These are phyloP conservation scores for Triops cancriformis DNA, from an alignment of 1,140 invertebrate species.

Conservation along the genomic window DNA sequence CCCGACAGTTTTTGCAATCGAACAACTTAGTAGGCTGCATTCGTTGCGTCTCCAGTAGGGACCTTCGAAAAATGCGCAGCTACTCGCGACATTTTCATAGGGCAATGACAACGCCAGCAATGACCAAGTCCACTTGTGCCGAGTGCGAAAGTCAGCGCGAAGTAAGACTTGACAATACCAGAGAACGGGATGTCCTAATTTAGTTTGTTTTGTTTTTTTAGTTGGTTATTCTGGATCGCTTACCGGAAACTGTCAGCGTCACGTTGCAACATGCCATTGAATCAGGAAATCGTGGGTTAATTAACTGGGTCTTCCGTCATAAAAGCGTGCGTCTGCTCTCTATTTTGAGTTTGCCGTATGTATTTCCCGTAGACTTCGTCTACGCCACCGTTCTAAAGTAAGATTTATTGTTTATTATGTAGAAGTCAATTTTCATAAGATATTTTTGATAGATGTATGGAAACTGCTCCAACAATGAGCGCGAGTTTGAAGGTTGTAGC, in stretches of 20 bases:
- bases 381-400: constrained; percentile 73
- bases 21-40: constrained; percentile 84
- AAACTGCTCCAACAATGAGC: constrained; percentile 50
- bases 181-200: neutral
- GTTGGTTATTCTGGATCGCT: constrained; percentile 74
- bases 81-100: neutral
- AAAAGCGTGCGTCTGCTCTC: constrained; percentile 67
- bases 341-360: constrained; percentile 69
- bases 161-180: constrained; percentile 41
- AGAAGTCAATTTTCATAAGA: constrained; percentile 30
- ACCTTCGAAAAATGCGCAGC: constrained; percentile 30
- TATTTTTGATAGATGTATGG: constrained; percentile 46
- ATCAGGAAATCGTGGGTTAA: constrained; percentile 75
- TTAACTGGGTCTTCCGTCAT: constrained; percentile 82
- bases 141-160: constrained; percentile 76
- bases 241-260: constrained; percentile 72
- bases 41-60: constrained; percentile 69
- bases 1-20: constrained; percentile 79
- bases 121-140: constrained; percentile 61
- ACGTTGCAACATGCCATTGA: constrained; percentile 87
- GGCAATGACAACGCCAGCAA: constrained; percentile 22
- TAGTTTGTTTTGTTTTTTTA: constrained; percentile 39
- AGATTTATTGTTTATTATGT: constrained; percentile 36
- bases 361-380: constrained; percentile 73
- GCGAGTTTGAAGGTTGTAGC: constrained; percentile 45